Evolutionary conservation across 2,888 invertebrate genomes (phyloP).

Genomic region (Pristionchus japonicus): DNA sequence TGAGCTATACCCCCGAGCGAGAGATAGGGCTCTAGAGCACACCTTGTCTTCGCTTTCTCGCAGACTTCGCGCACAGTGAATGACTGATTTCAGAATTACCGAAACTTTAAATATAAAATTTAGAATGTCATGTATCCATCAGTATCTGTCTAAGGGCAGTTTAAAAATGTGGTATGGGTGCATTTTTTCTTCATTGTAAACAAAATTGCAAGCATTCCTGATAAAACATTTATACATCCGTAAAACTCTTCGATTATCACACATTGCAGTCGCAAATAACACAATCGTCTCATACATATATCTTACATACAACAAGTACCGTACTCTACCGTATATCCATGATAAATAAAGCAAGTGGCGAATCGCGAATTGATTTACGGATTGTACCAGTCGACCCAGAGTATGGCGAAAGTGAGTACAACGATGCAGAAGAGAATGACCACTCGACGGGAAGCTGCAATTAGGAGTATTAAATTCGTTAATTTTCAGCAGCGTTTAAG

Average conservation of each 20-base stretch:
- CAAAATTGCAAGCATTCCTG: background rate
- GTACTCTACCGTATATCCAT: conserved; percentile 8
- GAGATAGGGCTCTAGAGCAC: background rate
- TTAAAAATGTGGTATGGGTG: too few relatives aligned
- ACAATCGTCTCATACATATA: background rate
- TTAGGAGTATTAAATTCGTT: conserved; percentile 80
- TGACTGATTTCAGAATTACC: background rate
- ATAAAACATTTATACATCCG: background rate
- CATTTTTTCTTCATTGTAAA: background rate
- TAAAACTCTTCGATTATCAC: background rate
- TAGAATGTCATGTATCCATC: too few relatives aligned
- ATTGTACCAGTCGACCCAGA: conserved; percentile 99
- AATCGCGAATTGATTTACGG: conserved; percentile 66
- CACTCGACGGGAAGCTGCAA: conserved; percentile 94
- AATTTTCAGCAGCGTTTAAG: too few relatives aligned
- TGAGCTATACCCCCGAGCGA: conserved; percentile 63
- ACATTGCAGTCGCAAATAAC: background rate
- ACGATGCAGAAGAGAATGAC: conserved; percentile 94
- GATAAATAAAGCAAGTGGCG: background rate
- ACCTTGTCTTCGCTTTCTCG: background rate
- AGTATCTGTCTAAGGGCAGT: too few relatives aligned
- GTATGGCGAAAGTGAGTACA: conserved; percentile 93
- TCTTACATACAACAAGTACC: background rate
- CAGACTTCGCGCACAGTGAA: background rate
- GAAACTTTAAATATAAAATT: too few relatives aligned